Evolutionary conservation across 2,888 invertebrate genomes (phyloP).

Genomic region (Calliscelio sp.): DNA sequence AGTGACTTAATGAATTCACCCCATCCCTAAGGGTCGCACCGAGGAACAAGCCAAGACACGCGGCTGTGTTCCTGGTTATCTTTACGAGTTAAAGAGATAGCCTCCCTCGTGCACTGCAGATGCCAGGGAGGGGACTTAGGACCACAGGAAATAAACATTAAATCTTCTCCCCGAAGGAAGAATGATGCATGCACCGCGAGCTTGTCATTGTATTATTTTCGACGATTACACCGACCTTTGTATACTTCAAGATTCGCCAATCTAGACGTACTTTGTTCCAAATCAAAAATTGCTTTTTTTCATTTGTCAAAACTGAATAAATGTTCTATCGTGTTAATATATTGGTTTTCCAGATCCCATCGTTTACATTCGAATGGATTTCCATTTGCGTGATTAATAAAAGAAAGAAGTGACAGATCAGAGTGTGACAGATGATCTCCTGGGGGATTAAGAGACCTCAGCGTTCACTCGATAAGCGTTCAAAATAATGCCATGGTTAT

Average conservation of each 20-base stretch:
- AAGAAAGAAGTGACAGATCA: no score
- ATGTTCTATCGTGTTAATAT: no score
- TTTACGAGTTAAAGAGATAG: slow-evolving; percentile 83
- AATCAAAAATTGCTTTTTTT: slow-evolving; percentile 42
- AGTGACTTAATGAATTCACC: slow-evolving; percentile 84
- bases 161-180: slow-evolving; percentile 78
- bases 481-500: no score
- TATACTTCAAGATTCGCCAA: slow-evolving; percentile 39
- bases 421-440: no score
- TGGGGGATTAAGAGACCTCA: no score
- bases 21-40: slow-evolving; percentile 60
- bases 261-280: slow-evolving; percentile 33
- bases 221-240: slow-evolving; percentile 29
- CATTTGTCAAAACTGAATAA: no score
- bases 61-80: slow-evolving; percentile 80
- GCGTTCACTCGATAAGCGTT: no score
- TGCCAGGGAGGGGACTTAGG: slow-evolving; percentile 68
- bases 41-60: slow-evolving; percentile 74
- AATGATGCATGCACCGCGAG: slow-evolving; percentile 60
- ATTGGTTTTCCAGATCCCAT: no score
- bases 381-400: no score
- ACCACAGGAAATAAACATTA: slow-evolving; percentile 81
- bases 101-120: slow-evolving; percentile 63
- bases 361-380: no score
- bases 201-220: slow-evolving; percentile 64